A percentile compares a stretch with the other conserved stretches of the same genome.
Evolutionary conservation across 1,140 invertebrate species (phyloP).

Genomic region (Drosophila simulans): DNA sequence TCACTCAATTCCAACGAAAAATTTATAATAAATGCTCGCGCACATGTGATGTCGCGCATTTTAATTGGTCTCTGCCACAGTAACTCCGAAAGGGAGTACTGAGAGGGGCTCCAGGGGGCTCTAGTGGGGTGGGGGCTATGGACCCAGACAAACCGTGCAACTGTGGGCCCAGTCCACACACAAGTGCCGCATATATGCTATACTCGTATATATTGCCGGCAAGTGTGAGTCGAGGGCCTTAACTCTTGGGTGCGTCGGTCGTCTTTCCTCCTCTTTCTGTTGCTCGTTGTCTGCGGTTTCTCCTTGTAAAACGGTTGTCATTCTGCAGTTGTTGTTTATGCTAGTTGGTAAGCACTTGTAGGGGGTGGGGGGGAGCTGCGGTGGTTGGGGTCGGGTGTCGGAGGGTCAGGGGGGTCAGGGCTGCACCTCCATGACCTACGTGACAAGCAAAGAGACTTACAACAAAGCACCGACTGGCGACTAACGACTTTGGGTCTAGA

Average conservation of each 20-base stretch:
- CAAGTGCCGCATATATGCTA: not conserved
- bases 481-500: constrained; percentile 58
- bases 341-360: constrained; percentile 62
- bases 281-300: constrained; percentile 52
- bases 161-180: constrained; percentile 9
- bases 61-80: constrained; percentile 65
- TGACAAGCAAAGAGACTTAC: constrained; percentile 58
- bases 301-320: constrained; percentile 70
- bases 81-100: constrained; percentile 22
- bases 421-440: constrained; percentile 62
- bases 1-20: constrained; percentile 79
- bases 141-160: constrained; percentile 21
- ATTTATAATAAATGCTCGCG: constrained; percentile 80
- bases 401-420: not conserved
- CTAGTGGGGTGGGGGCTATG: not conserved
- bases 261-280: constrained; percentile 18
- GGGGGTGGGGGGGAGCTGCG: not conserved
- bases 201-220: not conserved
- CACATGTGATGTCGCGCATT: constrained; percentile 81
- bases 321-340: constrained; percentile 49
- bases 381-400: not conserved
- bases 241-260: constrained; percentile 46
- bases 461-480: constrained; percentile 48
- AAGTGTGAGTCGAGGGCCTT: constrained; percentile 12
- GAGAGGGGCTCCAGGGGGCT: not conserved